Evolutionary conservation across 2,888 invertebrate species (phyloP), one percentile per base, ranked within the genome.

Genomic region (Magallana nippona): DNA sequence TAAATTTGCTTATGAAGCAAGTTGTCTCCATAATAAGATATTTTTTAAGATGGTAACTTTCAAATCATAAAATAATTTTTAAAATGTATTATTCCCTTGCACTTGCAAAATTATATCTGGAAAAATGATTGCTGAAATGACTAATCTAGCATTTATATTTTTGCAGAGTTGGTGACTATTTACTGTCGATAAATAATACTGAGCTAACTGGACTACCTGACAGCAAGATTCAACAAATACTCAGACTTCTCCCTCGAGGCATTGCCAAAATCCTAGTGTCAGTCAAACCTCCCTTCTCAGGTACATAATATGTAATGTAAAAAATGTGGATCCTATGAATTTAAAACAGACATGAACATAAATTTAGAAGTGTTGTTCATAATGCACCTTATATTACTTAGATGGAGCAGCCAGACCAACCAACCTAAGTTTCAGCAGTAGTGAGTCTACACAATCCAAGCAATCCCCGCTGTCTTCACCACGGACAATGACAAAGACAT

Each of bases 121-220:
- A 44, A 44, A 44, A 8, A 8, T 5, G 0, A 8, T 3, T 44
- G 44, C 44, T 44, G 44, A 44, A 44, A 44, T 44, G 5, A 8
- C 8, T 44, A 44, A 44, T 44, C 44, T 44, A n/a, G n/a, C 8
- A 44, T 44, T 0, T 17, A 55, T 77, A 60, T 27, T 83, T 19
- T 84, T 87, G 13, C 88, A 93, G 93, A 86, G 91, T 92, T 83
- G 92, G 92, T 22, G 93, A 93, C 85, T 91, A 90, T 79, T 58
- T 93, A 19, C 84, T 93, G 71, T 89, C 90, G 10, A 89, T 93
- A 80, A 93, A 93, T 87, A 88, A 85, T 32, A 92, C 92, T 22
- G 90, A 90, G 55, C 83, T 93, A 62, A 89, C 89, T 5, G 92
- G 92, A 27, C 87, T 91, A 57, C 88, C 90, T 3, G 92, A 92